Conservation (phyloP, 2,888 invertebrate genomes). For the Polydesmus complanatus region DNA sequence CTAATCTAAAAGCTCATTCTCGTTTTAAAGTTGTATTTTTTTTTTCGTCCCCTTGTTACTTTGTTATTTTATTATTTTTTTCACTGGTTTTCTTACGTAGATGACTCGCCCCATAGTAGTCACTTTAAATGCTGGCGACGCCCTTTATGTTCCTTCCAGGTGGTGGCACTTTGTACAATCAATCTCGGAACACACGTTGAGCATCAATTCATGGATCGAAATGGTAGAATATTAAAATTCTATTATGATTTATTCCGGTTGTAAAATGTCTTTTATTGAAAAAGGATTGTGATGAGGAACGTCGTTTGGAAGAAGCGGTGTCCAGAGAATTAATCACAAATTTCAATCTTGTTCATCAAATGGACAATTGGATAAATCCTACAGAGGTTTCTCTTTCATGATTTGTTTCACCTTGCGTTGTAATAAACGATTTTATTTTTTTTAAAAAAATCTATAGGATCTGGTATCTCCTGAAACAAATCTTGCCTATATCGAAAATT, state of each 20-base stretch:
- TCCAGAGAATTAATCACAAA: conserved; percentile 48
- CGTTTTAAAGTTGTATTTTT: conserved; percentile 24
- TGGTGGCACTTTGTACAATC: conserved; percentile 97
- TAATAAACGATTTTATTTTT: not conserved
- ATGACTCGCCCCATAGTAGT: conserved; percentile 38
- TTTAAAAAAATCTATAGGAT: not conserved
- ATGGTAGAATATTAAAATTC: conserved; percentile 43
- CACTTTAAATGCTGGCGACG: conserved; percentile 65
- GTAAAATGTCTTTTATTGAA: no score
- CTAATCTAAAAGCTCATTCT: conserved; percentile 32
- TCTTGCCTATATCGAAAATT: not conserved
- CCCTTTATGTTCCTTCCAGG: conserved; percentile 70
- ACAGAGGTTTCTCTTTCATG: conserved; percentile 11
- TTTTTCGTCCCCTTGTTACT: not conserved
- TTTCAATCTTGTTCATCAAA: conserved; percentile 1
- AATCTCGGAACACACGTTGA: conserved; percentile 38
- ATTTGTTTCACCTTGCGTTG: not conserved
- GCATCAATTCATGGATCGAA: conserved; percentile 63
- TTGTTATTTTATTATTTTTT: not conserved
- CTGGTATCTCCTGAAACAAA: not conserved
- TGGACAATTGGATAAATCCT: conserved; percentile 16
- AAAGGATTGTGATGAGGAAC: conserved; percentile 35
- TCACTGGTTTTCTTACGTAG: conserved; percentile 4
- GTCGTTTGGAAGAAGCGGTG: conserved; percentile 48
- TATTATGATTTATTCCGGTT: no score